Evolutionary conservation across 2,888 invertebrate genomes (phyloP).

Genomic region (Erynnis tages): DNA sequence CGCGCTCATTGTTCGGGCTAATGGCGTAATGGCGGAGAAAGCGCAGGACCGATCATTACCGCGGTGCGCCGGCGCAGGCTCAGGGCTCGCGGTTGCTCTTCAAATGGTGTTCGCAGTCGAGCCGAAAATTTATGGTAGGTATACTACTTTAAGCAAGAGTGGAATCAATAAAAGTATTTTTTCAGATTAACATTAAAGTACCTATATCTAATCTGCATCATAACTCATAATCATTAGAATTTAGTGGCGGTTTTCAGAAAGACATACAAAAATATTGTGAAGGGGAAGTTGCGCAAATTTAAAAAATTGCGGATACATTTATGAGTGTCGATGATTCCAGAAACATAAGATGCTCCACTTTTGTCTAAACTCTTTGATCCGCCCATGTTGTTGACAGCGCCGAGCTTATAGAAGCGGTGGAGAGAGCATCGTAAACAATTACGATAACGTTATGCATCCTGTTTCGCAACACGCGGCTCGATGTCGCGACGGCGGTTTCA

Average conservation of each 20-base stretch:
- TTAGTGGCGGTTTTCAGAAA: too few relatives aligned
- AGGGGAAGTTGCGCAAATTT: neutral
- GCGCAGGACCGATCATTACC: slow-evolving; percentile 44
- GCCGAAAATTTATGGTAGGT: too few relatives aligned
- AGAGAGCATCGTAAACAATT: slow-evolving; percentile 6
- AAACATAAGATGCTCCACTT: slow-evolving; percentile 1
- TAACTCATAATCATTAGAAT: too few relatives aligned
- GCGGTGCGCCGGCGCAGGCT: slow-evolving; percentile 18
- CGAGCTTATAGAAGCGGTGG: neutral
- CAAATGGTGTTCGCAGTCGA: too few relatives aligned
- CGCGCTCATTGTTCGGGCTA: slow-evolving; percentile 43
- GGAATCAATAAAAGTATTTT: too few relatives aligned
- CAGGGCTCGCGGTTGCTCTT: too few relatives aligned
- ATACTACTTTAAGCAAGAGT: too few relatives aligned
- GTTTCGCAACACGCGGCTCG: slow-evolving; percentile 7
- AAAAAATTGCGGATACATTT: neutral
- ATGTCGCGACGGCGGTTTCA: slow-evolving; percentile 19
- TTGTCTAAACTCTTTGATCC: slow-evolving; percentile 9
- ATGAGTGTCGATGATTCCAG: neutral
- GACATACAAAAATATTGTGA: too few relatives aligned
- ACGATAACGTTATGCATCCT: neutral
- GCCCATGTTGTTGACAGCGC: neutral
- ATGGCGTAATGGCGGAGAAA: slow-evolving; percentile 54
- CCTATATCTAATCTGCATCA: too few relatives aligned
- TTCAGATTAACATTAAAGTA: too few relatives aligned